These are phyloP conservation scores for Campaea margaritaria DNA, from an alignment of 2,888 invertebrate species.

Conservation along the genomic window DNA sequence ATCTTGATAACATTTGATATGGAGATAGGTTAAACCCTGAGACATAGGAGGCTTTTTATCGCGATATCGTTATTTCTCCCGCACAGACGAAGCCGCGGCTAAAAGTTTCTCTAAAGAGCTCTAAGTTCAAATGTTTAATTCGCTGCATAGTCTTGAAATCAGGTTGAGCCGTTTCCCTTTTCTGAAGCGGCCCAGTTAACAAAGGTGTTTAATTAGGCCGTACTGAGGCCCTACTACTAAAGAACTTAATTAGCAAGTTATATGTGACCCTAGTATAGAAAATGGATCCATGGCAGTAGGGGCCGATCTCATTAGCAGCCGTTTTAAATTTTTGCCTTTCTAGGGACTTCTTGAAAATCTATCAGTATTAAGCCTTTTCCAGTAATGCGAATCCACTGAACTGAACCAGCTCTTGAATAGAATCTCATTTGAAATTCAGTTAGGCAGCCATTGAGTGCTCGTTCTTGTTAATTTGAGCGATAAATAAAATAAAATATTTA, in stretches of 20 bases:
- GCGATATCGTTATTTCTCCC: no score
- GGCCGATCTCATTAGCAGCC: background rate
- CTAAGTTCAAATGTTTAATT: background rate
- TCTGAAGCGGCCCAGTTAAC: conserved; percentile 35
- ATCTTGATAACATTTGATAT: no score
- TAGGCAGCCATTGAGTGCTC: background rate
- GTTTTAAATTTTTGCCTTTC: background rate
- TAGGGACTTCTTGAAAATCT: background rate
- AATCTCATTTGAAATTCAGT: background rate
- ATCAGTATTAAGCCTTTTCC: background rate
- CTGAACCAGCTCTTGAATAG: background rate
- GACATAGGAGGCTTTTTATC: no score
- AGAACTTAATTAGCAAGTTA: conserved; percentile 24
- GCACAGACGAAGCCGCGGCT: no score
- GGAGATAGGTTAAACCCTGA: no score
- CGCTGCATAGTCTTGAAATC: background rate
- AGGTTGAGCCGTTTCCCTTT: conserved; percentile 10
- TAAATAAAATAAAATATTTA: background rate
- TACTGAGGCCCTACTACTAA: conserved; percentile 26
- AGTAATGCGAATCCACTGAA: background rate
- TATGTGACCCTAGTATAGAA: conserved; percentile 21
- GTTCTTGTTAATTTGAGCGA: background rate
- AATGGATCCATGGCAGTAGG: background rate
- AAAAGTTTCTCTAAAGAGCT: no score
- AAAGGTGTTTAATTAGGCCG: conserved; percentile 59